phyloP scores from a whole-genome alignment of 1,140 invertebrate genomes.

The Brachionus plicatilis region DNA sequence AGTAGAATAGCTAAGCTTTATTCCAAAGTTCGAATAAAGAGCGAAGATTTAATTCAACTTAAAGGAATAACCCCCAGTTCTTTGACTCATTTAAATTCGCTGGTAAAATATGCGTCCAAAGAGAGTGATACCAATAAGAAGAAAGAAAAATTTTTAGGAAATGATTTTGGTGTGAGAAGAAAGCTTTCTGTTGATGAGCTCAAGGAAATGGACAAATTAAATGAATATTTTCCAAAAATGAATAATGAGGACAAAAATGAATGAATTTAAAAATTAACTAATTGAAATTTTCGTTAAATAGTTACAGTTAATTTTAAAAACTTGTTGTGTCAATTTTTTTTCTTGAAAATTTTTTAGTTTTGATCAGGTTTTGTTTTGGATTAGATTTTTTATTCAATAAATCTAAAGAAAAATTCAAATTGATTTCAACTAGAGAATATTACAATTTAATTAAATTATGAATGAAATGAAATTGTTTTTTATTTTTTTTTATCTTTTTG shows the following conservation, averaged over 20 bases:
- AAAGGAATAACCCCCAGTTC: slow-evolving; percentile 26
- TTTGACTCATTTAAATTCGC: slow-evolving; percentile 7
- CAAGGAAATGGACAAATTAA: slow-evolving; percentile 95
- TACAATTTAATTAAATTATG: no score
- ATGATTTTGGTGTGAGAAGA: not conserved
- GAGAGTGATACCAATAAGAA: not conserved
- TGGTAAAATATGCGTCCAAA: not conserved
- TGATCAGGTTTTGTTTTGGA: no score
- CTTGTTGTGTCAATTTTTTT: no score
- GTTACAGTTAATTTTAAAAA: no score
- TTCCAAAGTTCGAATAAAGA: not conserved
- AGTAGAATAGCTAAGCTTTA: not conserved
- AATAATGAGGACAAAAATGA: not conserved
- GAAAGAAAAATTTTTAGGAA: not conserved
- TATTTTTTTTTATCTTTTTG: no score
- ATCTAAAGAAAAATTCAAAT: no score
- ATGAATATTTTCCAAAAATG: slow-evolving; percentile 92
- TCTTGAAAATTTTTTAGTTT: no score
- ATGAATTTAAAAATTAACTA: not conserved
- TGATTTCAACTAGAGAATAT: no score
- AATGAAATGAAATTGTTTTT: no score
- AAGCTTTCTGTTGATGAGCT: slow-evolving; percentile 81
- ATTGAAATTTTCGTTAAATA: not conserved
- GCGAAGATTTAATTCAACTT: not conserved
- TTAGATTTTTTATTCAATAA: no score